Conservation (phyloP, 1,140 invertebrate genomes). For the Hyposmocoma kahamanoa region DNA sequence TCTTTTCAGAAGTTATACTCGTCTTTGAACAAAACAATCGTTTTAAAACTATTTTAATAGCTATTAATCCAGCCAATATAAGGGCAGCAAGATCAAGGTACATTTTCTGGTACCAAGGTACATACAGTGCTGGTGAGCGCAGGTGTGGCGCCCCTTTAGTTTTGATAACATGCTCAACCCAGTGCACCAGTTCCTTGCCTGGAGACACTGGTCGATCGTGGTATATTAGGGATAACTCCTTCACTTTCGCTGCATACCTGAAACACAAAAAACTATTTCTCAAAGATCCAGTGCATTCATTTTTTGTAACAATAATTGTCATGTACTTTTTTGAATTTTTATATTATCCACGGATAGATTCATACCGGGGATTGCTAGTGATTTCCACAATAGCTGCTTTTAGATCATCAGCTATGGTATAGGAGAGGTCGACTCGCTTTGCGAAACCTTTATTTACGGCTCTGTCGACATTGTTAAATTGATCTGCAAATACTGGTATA, state of each 20-base stretch:
- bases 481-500: slow-evolving; percentile 78
- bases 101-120: slow-evolving; percentile 33
- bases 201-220: slow-evolving; percentile 20
- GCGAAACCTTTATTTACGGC: slow-evolving; percentile 22
- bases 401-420: slow-evolving; percentile 13
- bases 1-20: neutral
- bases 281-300: neutral
- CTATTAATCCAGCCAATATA: neutral
- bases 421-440: slow-evolving; percentile 17
- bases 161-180: slow-evolving; percentile 30
- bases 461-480: slow-evolving; percentile 58
- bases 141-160: slow-evolving; percentile 24
- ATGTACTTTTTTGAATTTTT: too few relatives aligned
- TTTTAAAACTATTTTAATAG: neutral
- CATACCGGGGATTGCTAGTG: slow-evolving; percentile 10
- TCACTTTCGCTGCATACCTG: slow-evolving; percentile 19
- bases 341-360: too few relatives aligned
- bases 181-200: slow-evolving; percentile 15
- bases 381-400: slow-evolving; percentile 22
- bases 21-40: neutral
- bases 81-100: slow-evolving; percentile 31
- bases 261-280: slow-evolving; percentile 1
- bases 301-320: too few relatives aligned
- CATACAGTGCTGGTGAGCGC: slow-evolving; percentile 14
- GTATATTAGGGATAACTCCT: slow-evolving; percentile 21